Conservation (phyloP, 2,797 vertebrate genomes). For the Delichon dasypus region DNA sequence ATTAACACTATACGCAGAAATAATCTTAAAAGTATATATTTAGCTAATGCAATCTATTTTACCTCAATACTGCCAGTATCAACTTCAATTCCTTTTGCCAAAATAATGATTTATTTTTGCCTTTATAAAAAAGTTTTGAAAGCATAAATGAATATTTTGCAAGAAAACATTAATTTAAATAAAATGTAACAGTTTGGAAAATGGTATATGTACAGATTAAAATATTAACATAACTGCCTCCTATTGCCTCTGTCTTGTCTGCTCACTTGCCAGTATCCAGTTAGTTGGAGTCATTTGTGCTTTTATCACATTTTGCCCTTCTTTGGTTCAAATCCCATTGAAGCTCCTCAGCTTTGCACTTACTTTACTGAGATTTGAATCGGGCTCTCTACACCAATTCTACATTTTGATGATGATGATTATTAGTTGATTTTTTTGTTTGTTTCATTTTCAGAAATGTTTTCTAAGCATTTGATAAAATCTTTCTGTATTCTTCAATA, state of each 20-base stretch:
- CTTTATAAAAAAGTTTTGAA: constrained; percentile 77
- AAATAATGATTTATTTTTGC: constrained; percentile 91
- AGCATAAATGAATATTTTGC: constrained; percentile 78
- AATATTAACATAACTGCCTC: constrained; percentile 72
- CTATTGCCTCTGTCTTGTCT: background rate
- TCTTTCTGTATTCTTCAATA: background rate
- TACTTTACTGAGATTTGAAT: background rate
- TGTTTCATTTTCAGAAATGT: background rate
- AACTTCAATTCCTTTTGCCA: constrained; percentile 88
- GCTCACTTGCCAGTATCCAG: background rate
- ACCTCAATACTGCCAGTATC: constrained; percentile 88
- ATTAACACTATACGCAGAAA: constrained; percentile 80
- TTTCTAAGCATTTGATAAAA: background rate
- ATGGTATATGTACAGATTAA: constrained; percentile 79
- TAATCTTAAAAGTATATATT: constrained; percentile 83
- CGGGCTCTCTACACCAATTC: background rate
- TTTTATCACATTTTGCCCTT: background rate
- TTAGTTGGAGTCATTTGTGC: background rate
- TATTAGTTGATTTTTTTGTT: background rate
- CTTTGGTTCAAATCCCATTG: background rate
- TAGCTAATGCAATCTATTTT: constrained; percentile 82
- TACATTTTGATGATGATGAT: background rate
- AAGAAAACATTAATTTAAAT: constrained; percentile 80
- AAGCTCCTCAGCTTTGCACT: background rate
- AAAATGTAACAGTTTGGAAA: constrained; percentile 75